Conservation (phyloP, 2,797 vertebrate species). For the Carapus acus region DNA sequence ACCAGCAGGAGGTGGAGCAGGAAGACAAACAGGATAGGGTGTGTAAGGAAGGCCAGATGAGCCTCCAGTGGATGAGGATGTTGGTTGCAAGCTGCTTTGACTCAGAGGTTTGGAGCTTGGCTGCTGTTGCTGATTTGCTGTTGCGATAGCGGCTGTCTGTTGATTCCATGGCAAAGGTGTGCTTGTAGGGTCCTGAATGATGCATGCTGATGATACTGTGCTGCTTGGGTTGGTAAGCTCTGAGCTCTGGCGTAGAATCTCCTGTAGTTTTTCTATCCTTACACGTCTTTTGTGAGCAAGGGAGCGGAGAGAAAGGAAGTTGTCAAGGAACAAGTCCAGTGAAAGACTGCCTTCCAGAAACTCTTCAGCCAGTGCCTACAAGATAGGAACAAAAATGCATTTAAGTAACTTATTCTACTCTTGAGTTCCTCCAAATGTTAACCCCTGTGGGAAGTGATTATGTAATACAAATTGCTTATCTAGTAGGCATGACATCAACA, state of each 20-base stretch:
- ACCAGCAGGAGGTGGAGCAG: slow-evolving; percentile 36
- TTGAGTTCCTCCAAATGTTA: neutral
- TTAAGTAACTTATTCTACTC: neutral
- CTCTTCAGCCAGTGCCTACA: slow-evolving; percentile 81
- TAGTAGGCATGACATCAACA: no score
- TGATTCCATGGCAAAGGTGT: slow-evolving; percentile 62
- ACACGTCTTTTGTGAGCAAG: slow-evolving; percentile 84
- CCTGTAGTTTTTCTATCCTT: slow-evolving; percentile 87
- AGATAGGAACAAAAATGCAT: neutral
- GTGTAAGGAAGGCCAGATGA: slow-evolving; percentile 60
- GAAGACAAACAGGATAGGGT: slow-evolving; percentile 66
- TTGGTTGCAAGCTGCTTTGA: slow-evolving; percentile 42
- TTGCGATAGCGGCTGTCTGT: slow-evolving; percentile 44
- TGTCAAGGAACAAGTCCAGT: slow-evolving; percentile 84
- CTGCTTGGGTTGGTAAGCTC: slow-evolving; percentile 36
- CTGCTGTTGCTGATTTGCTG: slow-evolving; percentile 53
- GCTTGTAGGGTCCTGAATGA: slow-evolving; percentile 44
- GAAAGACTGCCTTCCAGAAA: slow-evolving; percentile 84
- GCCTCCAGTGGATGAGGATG: slow-evolving; percentile 32
- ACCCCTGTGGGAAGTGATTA: no score
- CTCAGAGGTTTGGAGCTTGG: slow-evolving; percentile 46
- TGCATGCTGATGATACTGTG: slow-evolving; percentile 52
- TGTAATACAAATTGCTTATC: no score
- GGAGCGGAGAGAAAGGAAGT: slow-evolving; percentile 77
- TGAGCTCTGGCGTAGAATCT: slow-evolving; percentile 73